Evolutionary conservation across 2,797 vertebrate genomes (phyloP).

Genomic region (Oreochromis mossambicus): DNA sequence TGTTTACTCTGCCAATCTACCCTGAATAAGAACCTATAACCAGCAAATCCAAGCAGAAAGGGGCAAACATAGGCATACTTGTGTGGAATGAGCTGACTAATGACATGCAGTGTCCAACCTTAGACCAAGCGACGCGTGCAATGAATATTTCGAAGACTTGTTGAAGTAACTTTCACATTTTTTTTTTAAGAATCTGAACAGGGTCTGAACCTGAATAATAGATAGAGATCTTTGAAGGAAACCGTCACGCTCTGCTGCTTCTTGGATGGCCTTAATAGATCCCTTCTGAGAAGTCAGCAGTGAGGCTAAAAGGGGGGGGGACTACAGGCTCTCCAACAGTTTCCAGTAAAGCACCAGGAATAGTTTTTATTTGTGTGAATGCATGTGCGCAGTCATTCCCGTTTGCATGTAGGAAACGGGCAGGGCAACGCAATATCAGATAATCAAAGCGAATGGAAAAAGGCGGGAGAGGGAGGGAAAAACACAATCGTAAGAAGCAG

Average conservation of each 20-base stretch:
- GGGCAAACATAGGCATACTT: not conserved
- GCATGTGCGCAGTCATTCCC: not conserved
- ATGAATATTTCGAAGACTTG: not conserved
- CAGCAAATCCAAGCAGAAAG: not conserved
- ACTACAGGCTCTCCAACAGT: slow-evolving; percentile 1
- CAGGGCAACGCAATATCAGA: slow-evolving; percentile 28
- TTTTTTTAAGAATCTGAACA: not conserved
- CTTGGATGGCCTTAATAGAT: slow-evolving; percentile 20
- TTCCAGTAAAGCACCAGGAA: slow-evolving; percentile 2
- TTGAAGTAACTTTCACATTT: not conserved
- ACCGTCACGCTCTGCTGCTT: slow-evolving; percentile 6
- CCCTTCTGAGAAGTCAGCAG: slow-evolving; percentile 16
- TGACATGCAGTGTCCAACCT: not conserved
- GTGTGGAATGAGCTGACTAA: slow-evolving; percentile 12
- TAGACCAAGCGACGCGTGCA: not conserved
- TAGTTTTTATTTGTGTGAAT: slow-evolving; percentile 1
- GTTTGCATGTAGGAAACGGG: not conserved
- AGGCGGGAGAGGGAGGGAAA: not conserved
- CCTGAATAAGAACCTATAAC: not conserved
- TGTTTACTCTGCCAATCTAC: slow-evolving; percentile 6
- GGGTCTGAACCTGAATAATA: slow-evolving; percentile 4
- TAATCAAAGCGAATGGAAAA: slow-evolving; percentile 1
- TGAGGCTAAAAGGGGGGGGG: not conserved
- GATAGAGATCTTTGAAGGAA: slow-evolving; percentile 38
- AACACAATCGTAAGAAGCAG: not conserved